Evolutionary conservation across 2,888 invertebrate genomes (phyloP), one percentile per base, ranked within the genome.

Genomic region (Nasonovia ribisnigri): DNA sequence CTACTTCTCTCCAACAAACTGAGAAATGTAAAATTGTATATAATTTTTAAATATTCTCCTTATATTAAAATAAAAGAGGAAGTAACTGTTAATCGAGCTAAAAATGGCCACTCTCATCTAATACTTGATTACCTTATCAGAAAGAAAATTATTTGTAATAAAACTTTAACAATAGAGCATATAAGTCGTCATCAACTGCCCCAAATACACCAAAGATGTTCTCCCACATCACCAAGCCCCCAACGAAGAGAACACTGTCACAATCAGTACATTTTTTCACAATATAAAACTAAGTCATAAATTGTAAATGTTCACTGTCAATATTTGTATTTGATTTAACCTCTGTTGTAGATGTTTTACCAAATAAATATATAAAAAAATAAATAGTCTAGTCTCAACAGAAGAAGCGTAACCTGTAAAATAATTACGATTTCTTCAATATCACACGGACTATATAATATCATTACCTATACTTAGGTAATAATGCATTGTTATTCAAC

Each of bases 351-450:
- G 67, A n/a, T 67, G n/a, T 67, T 67, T 67, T 10, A 67, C n/a
- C 29, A 67, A 67, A 67, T 67, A 29, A n/a, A 67, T 10, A n/a
- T 29, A n/a, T 29, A 29, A 67, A 10, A 67, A n/a, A 13, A n/a
- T n/a, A 67, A 11, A 67, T 51, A 51, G 3, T 51, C 3, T n/a
- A 16, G 16, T 67, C n/a, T 67, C 16, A 16, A 36, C 67, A 67
- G 16, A 67, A 54, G 36, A 67, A 67, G 67, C n/a, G n/a, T n/a
- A 36, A 67, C 16, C 67, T 16, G 67, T 36, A 67, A 36, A 24
- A 29, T 43, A 89, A 89, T 43, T 46, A 89, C 60, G 43, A 60
- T 90, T 88, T 88, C 67, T 88, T 51, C 90, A 46, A 90, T 67
- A 67, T 90, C 46, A 36, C 46, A 90, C 46, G 46, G 24, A 46